These are phyloP conservation scores for Pterocles burchelli DNA, from an alignment of 2,113 vertebrate genomes.

Conservation along the genomic window DNA sequence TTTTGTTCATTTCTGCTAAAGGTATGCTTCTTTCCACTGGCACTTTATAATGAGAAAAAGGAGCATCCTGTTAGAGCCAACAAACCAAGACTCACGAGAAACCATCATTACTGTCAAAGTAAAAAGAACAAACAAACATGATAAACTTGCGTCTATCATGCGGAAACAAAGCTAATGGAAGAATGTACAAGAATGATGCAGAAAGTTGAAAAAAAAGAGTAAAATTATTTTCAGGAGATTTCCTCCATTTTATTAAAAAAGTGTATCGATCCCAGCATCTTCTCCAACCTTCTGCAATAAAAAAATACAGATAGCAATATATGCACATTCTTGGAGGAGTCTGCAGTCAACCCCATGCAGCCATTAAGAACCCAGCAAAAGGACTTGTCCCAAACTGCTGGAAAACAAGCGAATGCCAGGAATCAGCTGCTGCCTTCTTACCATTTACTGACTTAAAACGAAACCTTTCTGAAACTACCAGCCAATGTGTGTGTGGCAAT, in stretches of 20 bases:
- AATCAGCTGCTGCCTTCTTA: background rate
- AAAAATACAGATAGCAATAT: background rate
- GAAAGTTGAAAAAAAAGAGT: background rate
- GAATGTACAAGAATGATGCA: background rate
- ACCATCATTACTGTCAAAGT: background rate
- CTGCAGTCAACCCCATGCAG: background rate
- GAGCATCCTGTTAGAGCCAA: background rate
- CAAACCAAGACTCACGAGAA: background rate
- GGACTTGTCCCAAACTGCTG: background rate
- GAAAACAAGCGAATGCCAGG: background rate
- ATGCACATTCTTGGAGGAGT: background rate
- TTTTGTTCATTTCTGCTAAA: background rate
- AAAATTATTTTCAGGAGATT: background rate
- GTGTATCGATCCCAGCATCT: background rate
- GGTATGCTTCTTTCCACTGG: background rate
- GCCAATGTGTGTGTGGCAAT: accelerated
- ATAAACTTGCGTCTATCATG: background rate
- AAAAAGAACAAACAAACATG: background rate
- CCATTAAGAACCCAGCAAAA: background rate
- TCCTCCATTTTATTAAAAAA: background rate
- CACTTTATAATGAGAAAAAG: background rate
- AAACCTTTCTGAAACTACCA: background rate
- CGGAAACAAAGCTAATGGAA: background rate
- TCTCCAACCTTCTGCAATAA: background rate
- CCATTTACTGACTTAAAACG: background rate